These are phyloP conservation scores for Brenthis hecate DNA, from an alignment of 2,888 invertebrate genomes.

Conservation along the genomic window DNA sequence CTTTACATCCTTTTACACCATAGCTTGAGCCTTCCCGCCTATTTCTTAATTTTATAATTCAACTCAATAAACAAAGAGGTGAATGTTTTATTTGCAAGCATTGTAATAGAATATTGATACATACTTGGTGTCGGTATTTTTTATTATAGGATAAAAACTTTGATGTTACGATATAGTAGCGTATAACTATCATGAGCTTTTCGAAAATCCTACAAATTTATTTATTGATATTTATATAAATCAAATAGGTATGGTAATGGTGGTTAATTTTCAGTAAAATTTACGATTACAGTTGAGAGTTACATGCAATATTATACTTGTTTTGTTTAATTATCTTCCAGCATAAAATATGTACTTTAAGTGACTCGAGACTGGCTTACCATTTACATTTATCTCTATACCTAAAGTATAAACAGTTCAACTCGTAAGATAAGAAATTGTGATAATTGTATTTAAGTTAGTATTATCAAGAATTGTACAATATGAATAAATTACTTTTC, in stretches of 20 bases:
- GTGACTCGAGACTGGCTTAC: not conserved
- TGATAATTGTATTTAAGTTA: constrained; percentile 42
- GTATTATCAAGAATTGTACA: constrained; percentile 22
- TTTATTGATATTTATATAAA: too few species aligned
- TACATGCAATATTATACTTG: too few species aligned
- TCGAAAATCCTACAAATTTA: too few species aligned
- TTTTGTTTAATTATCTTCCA: too few species aligned
- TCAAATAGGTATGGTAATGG: too few species aligned
- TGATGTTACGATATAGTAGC: not conserved
- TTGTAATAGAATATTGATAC: not conserved
- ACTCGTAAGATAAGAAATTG: constrained; percentile 35
- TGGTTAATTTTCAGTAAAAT: too few species aligned
- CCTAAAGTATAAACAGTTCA: constrained; percentile 20
- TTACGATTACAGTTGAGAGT: too few species aligned
- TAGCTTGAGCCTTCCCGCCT: constrained; percentile 3
- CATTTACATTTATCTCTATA: constrained; percentile 12
- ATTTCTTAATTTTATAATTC: constrained; percentile 2
- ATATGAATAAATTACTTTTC: constrained; percentile 23
- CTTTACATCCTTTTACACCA: constrained; percentile 10
- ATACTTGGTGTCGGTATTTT: constrained; percentile 18
- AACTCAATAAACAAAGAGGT: not conserved
- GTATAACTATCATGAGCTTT: not conserved
- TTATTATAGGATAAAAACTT: constrained; percentile 4
- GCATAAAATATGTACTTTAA: not conserved
- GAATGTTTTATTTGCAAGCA: not conserved